These are phyloP conservation scores for Rachycentron canadum DNA, from an alignment of 2,797 vertebrate genomes.

Conservation along the genomic window DNA sequence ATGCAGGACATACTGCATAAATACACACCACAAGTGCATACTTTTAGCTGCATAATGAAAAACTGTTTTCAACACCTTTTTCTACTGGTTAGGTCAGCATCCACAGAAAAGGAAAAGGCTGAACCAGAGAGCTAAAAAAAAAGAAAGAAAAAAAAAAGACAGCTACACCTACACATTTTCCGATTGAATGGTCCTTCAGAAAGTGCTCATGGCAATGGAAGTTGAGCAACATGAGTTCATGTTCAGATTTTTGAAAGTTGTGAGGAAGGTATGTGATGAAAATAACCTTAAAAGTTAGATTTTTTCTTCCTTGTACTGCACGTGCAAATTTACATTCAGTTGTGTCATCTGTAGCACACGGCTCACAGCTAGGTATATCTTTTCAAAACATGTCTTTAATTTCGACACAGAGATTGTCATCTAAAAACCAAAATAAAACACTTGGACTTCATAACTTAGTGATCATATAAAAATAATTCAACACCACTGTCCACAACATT, in stretches of 20 bases:
- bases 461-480: slow-evolving; percentile 70
- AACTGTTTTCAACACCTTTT: slow-evolving; percentile 46
- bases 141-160: slow-evolving; percentile 11
- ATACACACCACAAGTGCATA: slow-evolving; percentile 48
- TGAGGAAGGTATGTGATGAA: slow-evolving; percentile 46
- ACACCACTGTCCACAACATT: slow-evolving; percentile 45
- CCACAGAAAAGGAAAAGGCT: slow-evolving; percentile 62
- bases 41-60: slow-evolving; percentile 60
- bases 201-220: slow-evolving; percentile 71
- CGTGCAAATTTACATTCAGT: slow-evolving; percentile 72
- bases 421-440: slow-evolving; percentile 51
- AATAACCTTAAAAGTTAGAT: slow-evolving; percentile 37
- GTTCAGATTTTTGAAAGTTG: slow-evolving; percentile 67
- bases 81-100: slow-evolving; percentile 63
- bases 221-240: slow-evolving; percentile 65
- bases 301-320: slow-evolving; percentile 7
- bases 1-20: slow-evolving; percentile 54
- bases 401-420: slow-evolving; percentile 58
- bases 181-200: slow-evolving; percentile 81
- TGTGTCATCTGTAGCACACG: slow-evolving; percentile 63
- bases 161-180: slow-evolving; percentile 83
- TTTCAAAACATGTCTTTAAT: slow-evolving; percentile 33
- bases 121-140: slow-evolving; percentile 69
- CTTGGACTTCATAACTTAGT: slow-evolving; percentile 49
- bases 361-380: slow-evolving; percentile 57